Evolutionary conservation across 2,888 invertebrate genomes (phyloP), one percentile per base, ranked within the genome.

Genomic region (Troides aeacus): DNA sequence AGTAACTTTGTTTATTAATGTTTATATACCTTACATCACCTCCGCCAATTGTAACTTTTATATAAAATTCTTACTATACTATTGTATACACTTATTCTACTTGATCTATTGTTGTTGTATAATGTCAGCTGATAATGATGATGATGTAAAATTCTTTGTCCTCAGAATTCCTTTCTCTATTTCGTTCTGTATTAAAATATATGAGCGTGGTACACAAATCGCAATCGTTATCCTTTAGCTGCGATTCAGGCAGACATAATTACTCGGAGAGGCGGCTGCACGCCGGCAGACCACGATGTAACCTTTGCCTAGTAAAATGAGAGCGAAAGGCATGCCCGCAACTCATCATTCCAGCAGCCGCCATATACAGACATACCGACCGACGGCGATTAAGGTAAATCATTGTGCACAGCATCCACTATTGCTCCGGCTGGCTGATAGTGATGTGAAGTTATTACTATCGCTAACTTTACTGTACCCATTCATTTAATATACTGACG

Each of bases 231-330:
- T 46, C 61, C 24, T 58, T 65, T 56, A 66, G 58, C 24, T 10
- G 53, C 24, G 59, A 66, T 60, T 70, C 56, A 59, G 64, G 64
- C 66, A 63, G 39, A 39, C 18, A 63, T 50, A 63, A 70, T 70
- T 60, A 66, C 59, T 70, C 70, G 60, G 12, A 30, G 64, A 56
- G 60, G n/a, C 21, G 53, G 42, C 61, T 69, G 61, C 70, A 53
- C 46, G 50, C 66, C 30, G 58, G 2, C 10, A 36, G 24, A n/a
- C 66, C 64, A 66, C 66, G 66, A 66, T 42, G 58, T 71, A 74
- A 77, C 77, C 77, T 76, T 77, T 77, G 73, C 75, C 71, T 72
- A 72, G 74, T 70, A 75, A 74, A 76, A 74, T 62, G 72, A 72
- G 75, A 74, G 74, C 75, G 74, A 76, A 75, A 76, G 74, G 75